Base-by-base conservation (phyloP, 2,888 invertebrate species). In the Conchocele bisecta region DNA sequence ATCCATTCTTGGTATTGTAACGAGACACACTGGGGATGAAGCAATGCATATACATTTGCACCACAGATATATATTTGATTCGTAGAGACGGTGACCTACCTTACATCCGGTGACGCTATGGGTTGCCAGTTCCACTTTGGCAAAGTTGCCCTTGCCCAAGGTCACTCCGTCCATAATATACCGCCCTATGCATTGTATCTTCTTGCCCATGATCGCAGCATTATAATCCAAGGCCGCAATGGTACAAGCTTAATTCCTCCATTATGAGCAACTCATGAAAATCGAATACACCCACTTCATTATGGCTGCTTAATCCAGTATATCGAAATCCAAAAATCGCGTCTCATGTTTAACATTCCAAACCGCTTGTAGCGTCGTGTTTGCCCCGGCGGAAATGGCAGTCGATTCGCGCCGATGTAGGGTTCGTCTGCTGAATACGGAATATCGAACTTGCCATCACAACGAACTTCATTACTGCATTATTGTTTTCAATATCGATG, bases 111-210 rank as follows among this genome's bases (percentile, higher is more conserved):
- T 93, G 61, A 94, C 90, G 74, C 93, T 93, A 89, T 95, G 95
- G 33, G 94, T 93, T 15, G 95, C 95, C 89, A 95, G 94, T 88
- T 95, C 94, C 50, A 95, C 95, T 83, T 93, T 93, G 24, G 95
- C 95, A 89, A 95, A 95, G 91, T 95, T 95, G 72, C 95, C 95
- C 90, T 95, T 95, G 46, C 95, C 95, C 65, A 95, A 92, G 66
- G 94, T 92, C 83, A 93, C 93, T 68, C 94, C 94, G 64, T 94
- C 94, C 93, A 95, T 94, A 85, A 93, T 92, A 91, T 95, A 95
- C 88, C 94, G 94, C 64, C 95, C 95, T 82, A 95, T 88, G 61
- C 87, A 89, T 74, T 91, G 91, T 72, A 91, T 91, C 83, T 91
- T 91, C 83, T 89, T 90, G 73, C 91, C 91, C 91, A 91, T 91